phyloP scores from a whole-genome alignment of 2,888 invertebrate genomes.

The Pseudococcus viburni region DNA sequence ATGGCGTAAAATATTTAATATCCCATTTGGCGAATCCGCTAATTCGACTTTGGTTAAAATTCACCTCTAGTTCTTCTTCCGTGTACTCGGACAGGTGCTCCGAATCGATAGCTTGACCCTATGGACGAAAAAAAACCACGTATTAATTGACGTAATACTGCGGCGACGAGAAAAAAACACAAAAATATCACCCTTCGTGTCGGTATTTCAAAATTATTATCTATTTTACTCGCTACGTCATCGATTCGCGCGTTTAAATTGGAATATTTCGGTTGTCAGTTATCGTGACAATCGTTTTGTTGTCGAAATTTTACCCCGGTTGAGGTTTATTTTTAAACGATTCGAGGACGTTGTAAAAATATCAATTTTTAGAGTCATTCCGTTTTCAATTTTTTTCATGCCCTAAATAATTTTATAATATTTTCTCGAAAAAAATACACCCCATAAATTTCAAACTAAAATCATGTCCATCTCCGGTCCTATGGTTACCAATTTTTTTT shows the following conservation, averaged over 20 bases:
- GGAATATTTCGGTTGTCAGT: not conserved
- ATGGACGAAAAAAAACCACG: not conserved
- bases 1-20: conserved; percentile 93
- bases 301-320: too few relatives aligned
- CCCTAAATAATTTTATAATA: too few relatives aligned
- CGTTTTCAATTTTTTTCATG: too few relatives aligned
- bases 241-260: not conserved
- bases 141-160: conserved; percentile 18
- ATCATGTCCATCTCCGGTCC: too few relatives aligned
- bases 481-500: too few relatives aligned
- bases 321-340: too few relatives aligned
- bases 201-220: not conserved
- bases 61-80: conserved; percentile 92
- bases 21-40: conserved; percentile 93
- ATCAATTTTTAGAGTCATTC: not conserved
- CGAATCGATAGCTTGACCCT: conserved; percentile 92
- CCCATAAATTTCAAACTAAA: too few relatives aligned
- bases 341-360: too few relatives aligned
- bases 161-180: not conserved
- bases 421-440: too few relatives aligned
- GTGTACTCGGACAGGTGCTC: conserved; percentile 94
- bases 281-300: too few relatives aligned
- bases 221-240: not conserved
- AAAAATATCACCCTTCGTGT: not conserved
- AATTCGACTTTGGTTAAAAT: conserved; percentile 84